phyloP scores from a whole-genome alignment of 2,113 vertebrate genomes.

The Andinoacara biseriatus region DNA sequence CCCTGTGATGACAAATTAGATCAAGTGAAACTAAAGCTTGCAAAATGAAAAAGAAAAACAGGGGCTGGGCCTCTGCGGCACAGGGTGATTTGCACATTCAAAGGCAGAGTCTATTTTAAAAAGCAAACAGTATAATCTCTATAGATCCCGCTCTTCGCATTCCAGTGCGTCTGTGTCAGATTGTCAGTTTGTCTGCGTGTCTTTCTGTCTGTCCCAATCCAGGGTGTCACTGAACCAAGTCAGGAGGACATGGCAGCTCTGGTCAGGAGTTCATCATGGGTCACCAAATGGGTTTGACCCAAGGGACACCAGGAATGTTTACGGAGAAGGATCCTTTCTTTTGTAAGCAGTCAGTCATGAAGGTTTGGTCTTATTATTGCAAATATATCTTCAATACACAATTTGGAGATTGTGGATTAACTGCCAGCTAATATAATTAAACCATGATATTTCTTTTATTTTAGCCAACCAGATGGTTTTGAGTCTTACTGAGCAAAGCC shows the following conservation, averaged over 20 bases:
- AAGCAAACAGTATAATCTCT: conserved; percentile 53
- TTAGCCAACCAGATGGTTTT: background rate
- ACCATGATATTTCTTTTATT: conserved; percentile 6
- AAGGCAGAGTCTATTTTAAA: conserved; percentile 45
- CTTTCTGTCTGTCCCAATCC: conserved; percentile 61
- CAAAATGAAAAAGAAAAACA: conserved; percentile 41
- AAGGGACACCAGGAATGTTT: conserved; percentile 57
- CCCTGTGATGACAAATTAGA: conserved; percentile 47
- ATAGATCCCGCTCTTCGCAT: conserved; percentile 67
- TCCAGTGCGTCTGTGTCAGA: conserved; percentile 69
- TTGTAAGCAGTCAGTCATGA: conserved; percentile 48
- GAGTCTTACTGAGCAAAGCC: background rate
- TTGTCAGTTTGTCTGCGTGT: conserved; percentile 63
- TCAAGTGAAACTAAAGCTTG: conserved; percentile 41
- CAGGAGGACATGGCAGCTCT: conserved; percentile 69
- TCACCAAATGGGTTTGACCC: conserved; percentile 66
- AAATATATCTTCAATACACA: conserved; percentile 44
- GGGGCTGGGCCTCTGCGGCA: conserved; percentile 27
- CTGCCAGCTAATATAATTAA: conserved; percentile 27
- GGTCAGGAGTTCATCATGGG: conserved; percentile 73
- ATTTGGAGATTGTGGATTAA: conserved; percentile 14
- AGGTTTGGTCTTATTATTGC: conserved; percentile 58
- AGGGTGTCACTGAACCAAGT: conserved; percentile 50
- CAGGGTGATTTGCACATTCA: conserved; percentile 13
- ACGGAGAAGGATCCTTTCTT: conserved; percentile 43